phyloP scores from a whole-genome alignment of 1,140 invertebrate species.

The Periplaneta americana region DNA sequence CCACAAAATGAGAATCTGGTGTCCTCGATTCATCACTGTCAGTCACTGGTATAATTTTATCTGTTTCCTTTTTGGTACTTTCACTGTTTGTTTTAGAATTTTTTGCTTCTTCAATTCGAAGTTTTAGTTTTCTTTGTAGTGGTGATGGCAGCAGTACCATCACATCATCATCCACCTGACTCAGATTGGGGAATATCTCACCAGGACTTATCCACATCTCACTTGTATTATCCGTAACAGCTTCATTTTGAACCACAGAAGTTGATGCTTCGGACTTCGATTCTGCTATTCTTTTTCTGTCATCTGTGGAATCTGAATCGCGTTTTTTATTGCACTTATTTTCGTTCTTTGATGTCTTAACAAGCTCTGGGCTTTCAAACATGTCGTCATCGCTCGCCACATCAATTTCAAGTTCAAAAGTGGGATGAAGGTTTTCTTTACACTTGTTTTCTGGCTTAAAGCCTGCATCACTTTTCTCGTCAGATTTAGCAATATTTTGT shows the following conservation, averaged over 20 bases:
- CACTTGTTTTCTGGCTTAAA: neutral
- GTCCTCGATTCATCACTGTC: too few species aligned
- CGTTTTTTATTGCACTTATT: neutral
- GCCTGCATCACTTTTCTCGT: neutral
- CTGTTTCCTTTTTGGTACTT: neutral
- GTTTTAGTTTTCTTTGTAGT: slow-evolving; percentile 32
- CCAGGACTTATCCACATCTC: slow-evolving; percentile 27
- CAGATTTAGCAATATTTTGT: neutral
- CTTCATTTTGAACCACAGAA: neutral
- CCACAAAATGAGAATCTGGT: neutral
- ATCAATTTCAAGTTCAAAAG: neutral
- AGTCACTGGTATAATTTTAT: neutral
- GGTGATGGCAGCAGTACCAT: slow-evolving; percentile 35
- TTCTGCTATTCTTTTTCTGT: neutral
- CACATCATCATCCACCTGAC: slow-evolving; percentile 38
- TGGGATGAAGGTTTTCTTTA: neutral
- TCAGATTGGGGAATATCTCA: slow-evolving; percentile 45
- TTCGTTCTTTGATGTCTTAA: neutral
- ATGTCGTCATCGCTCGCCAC: neutral
- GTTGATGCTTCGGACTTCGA: neutral
- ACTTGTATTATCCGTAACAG: slow-evolving; percentile 23
- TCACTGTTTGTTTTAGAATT: neutral
- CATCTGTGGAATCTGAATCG: too few species aligned
- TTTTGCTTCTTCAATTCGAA: neutral
- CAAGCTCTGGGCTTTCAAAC: neutral